A percentile compares a stretch with the other conserved stretches of the same genome.
phyloP scores from a whole-genome alignment of 2,113 vertebrate genomes.

The Psittacara wagleri region DNA sequence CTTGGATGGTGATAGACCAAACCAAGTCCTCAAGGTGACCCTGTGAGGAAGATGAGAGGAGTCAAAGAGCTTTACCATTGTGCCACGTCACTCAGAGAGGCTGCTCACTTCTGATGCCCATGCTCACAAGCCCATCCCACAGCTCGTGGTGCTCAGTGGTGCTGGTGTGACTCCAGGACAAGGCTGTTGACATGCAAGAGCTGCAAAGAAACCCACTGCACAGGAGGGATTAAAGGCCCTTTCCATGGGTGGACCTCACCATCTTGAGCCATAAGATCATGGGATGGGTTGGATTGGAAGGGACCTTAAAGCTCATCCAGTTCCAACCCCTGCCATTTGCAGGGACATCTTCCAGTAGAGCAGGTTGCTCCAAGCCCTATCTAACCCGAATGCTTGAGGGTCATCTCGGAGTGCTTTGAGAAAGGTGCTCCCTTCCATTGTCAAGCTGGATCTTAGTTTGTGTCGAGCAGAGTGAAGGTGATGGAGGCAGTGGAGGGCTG shows the following conservation, averaged over 20 bases:
- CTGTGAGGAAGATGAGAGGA: neutral
- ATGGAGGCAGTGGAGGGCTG: neutral
- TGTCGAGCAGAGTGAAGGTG: fast-evolving
- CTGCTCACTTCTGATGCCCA: neutral
- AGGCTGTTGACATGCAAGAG: fast-evolving
- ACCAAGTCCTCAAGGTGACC: neutral
- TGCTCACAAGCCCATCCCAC: neutral
- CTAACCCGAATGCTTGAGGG: neutral
- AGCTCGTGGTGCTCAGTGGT: neutral
- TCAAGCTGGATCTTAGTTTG: neutral
- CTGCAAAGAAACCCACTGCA: neutral
- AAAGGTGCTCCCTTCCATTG: fast-evolving
- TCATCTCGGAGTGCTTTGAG: neutral
- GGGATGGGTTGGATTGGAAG: neutral
- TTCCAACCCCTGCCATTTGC: neutral
- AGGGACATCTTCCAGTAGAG: neutral
- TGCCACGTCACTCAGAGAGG: fast-evolving
- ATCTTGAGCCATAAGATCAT: neutral
- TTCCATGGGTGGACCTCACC: neutral
- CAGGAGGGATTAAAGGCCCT: neutral
- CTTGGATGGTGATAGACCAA: fast-evolving
- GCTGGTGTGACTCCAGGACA: fast-evolving
- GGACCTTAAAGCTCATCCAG: neutral
- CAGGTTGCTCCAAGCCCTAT: neutral
- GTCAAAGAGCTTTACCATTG: neutral